Conservation (phyloP, 2,797 vertebrate species). For the Eidolon dupreanum region DNA sequence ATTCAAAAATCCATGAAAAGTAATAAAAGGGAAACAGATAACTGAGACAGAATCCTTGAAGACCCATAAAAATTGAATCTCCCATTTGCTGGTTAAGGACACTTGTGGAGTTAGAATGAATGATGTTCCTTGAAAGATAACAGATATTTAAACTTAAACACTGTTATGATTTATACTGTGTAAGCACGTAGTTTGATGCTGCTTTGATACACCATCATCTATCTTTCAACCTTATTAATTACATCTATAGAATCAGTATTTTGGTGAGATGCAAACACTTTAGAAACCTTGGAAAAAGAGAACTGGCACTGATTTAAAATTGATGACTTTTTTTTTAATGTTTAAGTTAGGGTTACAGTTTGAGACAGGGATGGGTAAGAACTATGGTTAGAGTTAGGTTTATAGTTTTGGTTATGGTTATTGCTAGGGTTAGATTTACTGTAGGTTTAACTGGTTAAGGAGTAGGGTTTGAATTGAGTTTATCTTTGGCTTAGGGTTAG, state of each 20-base stretch:
- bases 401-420: too few relatives aligned
- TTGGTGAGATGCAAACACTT: not conserved
- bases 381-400: too few relatives aligned
- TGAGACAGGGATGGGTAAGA: too few relatives aligned
- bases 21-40: not conserved
- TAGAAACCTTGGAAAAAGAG: not conserved
- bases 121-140: not conserved
- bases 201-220: not conserved
- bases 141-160: not conserved
- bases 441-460: too few relatives aligned
- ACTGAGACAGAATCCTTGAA: not conserved
- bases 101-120: not conserved
- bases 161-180: not conserved
- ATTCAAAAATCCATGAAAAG: not conserved
- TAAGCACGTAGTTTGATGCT: not conserved
- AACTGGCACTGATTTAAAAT: not conserved
- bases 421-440: too few relatives aligned
- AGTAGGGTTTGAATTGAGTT: too few relatives aligned
- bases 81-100: not conserved
- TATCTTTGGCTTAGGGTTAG: too few relatives aligned
- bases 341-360: too few relatives aligned
- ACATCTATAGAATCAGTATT: not conserved
- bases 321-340: not conserved
- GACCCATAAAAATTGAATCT: not conserved
- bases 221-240: not conserved